Percentiles rank a stretch among this genome's conserved stretches.
Evolutionary conservation across 2,113 vertebrate species (phyloP).

Genomic region (Calcarius ornatus): DNA sequence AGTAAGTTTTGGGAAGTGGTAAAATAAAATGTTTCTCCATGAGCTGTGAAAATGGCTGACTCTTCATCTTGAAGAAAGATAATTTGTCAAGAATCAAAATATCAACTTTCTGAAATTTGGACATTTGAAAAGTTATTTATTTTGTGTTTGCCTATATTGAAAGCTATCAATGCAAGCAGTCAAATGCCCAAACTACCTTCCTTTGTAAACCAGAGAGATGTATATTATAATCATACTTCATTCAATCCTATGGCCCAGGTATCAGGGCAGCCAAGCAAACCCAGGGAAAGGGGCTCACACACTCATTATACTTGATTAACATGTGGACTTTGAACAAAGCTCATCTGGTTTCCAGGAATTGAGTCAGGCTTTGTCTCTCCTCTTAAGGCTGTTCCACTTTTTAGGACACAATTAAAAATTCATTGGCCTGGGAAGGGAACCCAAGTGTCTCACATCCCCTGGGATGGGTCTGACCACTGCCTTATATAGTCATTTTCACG

Average conservation of each 20-base stretch:
- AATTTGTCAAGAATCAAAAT: neutral
- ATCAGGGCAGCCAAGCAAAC: neutral
- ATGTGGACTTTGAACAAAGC: neutral
- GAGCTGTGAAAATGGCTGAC: neutral
- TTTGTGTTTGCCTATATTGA: neutral
- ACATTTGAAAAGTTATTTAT: neutral
- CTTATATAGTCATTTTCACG: neutral
- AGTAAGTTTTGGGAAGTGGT: neutral
- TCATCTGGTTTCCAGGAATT: neutral
- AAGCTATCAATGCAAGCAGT: neutral
- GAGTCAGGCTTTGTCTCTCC: conserved; percentile 15
- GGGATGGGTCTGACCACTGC: neutral
- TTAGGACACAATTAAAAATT: conserved; percentile 55
- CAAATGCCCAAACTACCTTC: neutral
- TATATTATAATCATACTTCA: neutral
- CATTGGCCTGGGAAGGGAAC: neutral
- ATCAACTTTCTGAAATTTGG: neutral
- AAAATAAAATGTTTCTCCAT: neutral
- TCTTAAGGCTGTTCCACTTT: conserved; percentile 29
- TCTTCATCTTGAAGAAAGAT: neutral
- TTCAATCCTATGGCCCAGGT: neutral
- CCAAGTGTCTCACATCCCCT: conserved; percentile 20
- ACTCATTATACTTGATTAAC: neutral
- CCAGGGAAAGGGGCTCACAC: neutral
- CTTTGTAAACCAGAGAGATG: neutral